Base-by-base conservation (phyloP, 1,140 invertebrate species). In the Heterodera carotae region DNA sequence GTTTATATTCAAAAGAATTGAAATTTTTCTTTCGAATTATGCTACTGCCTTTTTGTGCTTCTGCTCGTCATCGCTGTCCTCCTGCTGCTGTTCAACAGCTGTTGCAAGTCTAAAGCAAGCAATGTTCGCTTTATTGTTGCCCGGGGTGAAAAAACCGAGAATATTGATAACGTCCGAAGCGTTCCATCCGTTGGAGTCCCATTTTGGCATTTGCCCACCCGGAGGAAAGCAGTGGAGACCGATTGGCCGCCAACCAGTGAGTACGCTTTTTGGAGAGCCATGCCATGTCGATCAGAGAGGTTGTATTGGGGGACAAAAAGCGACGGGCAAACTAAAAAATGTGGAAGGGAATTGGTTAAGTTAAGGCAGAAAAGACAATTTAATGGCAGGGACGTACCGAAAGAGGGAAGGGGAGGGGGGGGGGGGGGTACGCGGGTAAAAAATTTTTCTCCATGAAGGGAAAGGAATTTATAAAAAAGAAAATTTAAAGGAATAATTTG, bases 211-310 rank as follows among this genome's bases (percentile, higher is more conserved):
- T 59, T 31, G 72, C 72, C 72, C 72, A 74, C 15, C 72, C 72
- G 33, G 27, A 78, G 27, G 75, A 80, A 79, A 71, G 81, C 66
- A 69, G 80, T 15, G 39, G 78, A 25, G 39, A 31, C 6, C 60
- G 34, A 36, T 64, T 43, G 34, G 43, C 34, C 27, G 60, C 69
- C 39, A 83, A 53, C 79, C 79, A 83, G 25, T 76, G 69, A 29
- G 56, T 82, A 29, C 82, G 74, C 22, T 73, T 48, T 36, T 84
- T 84, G n/a, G 82, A 83, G 33, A 83, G 80, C 82, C 82, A 83
- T 10, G 83, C 80, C 82, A 83, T 83, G 39, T 83, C 82, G 64
- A 83, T 83, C 29, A 83, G 60, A 5, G 82, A 82, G 18, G 82
- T 83, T 36, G 82, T 53, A 66, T 59, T 39, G 33, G 70, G 56